Evolutionary conservation across 2,113 vertebrate species (phyloP), one percentile per base, ranked within the genome.

Genomic region (Scomber colias): DNA sequence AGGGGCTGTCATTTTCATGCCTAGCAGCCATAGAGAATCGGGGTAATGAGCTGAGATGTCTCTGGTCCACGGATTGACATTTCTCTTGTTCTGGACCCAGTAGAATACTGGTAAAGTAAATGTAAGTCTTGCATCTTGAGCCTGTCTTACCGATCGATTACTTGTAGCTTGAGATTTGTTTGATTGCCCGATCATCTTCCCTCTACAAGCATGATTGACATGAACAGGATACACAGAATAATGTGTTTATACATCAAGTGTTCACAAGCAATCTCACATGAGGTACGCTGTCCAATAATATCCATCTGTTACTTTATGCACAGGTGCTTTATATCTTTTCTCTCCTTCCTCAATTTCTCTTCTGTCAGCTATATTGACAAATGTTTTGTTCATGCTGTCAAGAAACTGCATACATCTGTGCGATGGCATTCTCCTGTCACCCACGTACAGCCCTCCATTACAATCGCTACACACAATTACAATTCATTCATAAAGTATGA

Each of bases 1-100:
- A 94, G 77, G 64, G 86, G 75, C 88, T 94, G 93, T 92, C 93
- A 91, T 83, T 91, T 93, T 84, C 83, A 87, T 89, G 85, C 85
- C 83, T 71, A 50, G 45, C 68, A 85, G 88, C 78, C 66, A 55
- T 71, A 79, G 54, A 83, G 79, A 86, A 87, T 76, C 60, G 75
- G 77, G 75, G 88, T 93, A 94, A 93, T 93, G 81, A 92, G 88
- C 89, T 74, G 81, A 87, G 91, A 90, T 76, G 27, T 89, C 86
- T 91, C 81, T 81, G 76, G 89, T 85, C 65, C 89, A 45, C 5
- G 11, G 82, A 88, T 79, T 89, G 90, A 90, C 83, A 86, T 90
- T 84, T 88, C 61, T 82, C 79, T 81, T 79, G 77, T 87, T 88
- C 70, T 63, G 14, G 45, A 66, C 73, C 71, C 1, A 3, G 8